phyloP scores from a whole-genome alignment of 2,113 vertebrate genomes.

The Pelobates fuscus region DNA sequence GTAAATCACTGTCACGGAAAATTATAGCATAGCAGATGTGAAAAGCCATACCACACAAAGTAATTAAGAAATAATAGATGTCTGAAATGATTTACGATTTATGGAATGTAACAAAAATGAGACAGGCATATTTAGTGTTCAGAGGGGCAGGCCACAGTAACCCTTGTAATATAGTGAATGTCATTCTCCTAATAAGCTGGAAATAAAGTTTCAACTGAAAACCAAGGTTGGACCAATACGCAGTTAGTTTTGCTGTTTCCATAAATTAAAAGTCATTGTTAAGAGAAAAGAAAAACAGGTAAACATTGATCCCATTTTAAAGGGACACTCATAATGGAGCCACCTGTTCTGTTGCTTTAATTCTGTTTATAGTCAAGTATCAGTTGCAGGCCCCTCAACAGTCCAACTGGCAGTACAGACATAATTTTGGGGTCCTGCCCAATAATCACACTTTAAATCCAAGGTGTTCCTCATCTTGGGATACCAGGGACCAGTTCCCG shows the following conservation, averaged over 20 bases:
- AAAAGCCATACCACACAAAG: conserved; percentile 21
- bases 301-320: too few species aligned
- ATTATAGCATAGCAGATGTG: conserved; percentile 48
- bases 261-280: too few species aligned
- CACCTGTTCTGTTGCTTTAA: too few species aligned
- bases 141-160: background rate
- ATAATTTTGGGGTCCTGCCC: too few species aligned
- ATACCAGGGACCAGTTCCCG: background rate
- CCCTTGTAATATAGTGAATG: background rate
- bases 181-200: background rate
- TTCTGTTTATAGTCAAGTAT: too few species aligned
- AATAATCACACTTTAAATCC: background rate
- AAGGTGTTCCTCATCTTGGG: background rate
- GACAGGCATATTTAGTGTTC: conserved; percentile 3
- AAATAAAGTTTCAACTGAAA: too few species aligned
- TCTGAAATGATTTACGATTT: conserved; percentile 50
- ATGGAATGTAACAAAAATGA: conserved; percentile 34
- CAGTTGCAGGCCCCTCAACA: too few species aligned
- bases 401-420: too few species aligned
- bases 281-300: too few species aligned
- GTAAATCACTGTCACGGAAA: conserved; percentile 45
- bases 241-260: too few species aligned
- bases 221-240: too few species aligned
- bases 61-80: conserved; percentile 57
- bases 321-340: too few species aligned